Base-by-base conservation (phyloP, 2,797 vertebrate genomes). In the Serranus cabrilla region DNA sequence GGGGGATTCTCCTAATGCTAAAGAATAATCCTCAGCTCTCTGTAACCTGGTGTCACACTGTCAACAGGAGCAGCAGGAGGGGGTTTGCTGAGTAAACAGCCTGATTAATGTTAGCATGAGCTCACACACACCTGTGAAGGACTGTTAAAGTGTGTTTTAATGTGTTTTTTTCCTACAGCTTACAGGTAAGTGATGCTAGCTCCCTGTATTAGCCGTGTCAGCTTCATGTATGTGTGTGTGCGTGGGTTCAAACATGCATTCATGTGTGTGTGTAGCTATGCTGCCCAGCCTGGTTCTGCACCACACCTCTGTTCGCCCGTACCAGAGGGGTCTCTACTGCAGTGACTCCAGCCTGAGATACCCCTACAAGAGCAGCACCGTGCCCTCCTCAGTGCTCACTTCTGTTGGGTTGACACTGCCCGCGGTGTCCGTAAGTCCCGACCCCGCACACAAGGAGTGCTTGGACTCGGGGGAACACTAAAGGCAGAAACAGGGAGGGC, bases 351-450 rank as follows among this genome's bases (percentile, higher is more conserved):
- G 89, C 90, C 84, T 94, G 66, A 42, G 79, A 55, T 89, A 85
- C 87, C 92, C 94, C 78, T 91, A 1, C 37, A 95, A 95, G 95
- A 90, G 58, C 74, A 96, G 93, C 90, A 93, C 94, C 67, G 70
- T 96, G 59, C 91, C 78, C 20, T 91, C 95, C 77, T 92, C 95
- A 21, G 89, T 95, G 90, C 93, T 95, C 78, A 94, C 80, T 78
- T 85, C 91, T 79, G 91, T 93, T 83, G 94, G 94, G 78, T 78
- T 95, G 89, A 91, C 93, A 88, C 88, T 94, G 91, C 94, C 95
- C 50, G 70, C 90, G 82, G 59, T 95, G 93, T 94, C 94, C 88
- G 96, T 96, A 96, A 96, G 95, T 96, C 91, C 74, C 23, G 82
- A 85, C 54, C 43, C 68, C 55, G 17, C 3, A 1, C 50, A 59